These are phyloP conservation scores for Apodemus sylvaticus DNA, from an alignment of 2,113 vertebrate species.

Conservation along the genomic window DNA sequence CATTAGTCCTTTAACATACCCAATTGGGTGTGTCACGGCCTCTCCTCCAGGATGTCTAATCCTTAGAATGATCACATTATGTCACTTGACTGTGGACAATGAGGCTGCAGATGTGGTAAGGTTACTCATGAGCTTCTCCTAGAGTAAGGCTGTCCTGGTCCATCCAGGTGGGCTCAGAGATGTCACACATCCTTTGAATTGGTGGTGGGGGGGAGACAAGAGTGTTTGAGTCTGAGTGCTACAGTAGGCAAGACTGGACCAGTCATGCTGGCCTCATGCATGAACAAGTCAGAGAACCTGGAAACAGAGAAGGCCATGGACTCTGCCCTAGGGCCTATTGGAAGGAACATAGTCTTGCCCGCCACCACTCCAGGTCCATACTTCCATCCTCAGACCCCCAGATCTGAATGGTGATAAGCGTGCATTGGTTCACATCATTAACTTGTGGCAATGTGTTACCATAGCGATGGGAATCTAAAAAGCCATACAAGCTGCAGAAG, in stretches of 20 bases:
- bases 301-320: background rate
- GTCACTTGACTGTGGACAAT: background rate
- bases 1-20: background rate
- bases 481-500: background rate
- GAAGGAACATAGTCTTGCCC: background rate
- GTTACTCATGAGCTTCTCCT: background rate
- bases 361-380: background rate
- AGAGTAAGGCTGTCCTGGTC: background rate
- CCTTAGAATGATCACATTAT: background rate
- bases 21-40: background rate
- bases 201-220: background rate
- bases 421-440: background rate
- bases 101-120: background rate
- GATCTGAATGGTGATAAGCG: background rate
- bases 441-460: background rate
- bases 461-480: background rate
- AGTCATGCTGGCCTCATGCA: background rate
- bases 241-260: background rate
- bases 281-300: background rate
- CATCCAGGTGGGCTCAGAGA: background rate
- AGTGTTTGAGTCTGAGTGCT: background rate
- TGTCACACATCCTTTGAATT: background rate
- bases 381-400: background rate
- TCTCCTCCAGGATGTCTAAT: background rate
- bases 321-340: background rate